Conservation (phyloP, 2,797 vertebrate species). For the Ispidina lecontei region DNA sequence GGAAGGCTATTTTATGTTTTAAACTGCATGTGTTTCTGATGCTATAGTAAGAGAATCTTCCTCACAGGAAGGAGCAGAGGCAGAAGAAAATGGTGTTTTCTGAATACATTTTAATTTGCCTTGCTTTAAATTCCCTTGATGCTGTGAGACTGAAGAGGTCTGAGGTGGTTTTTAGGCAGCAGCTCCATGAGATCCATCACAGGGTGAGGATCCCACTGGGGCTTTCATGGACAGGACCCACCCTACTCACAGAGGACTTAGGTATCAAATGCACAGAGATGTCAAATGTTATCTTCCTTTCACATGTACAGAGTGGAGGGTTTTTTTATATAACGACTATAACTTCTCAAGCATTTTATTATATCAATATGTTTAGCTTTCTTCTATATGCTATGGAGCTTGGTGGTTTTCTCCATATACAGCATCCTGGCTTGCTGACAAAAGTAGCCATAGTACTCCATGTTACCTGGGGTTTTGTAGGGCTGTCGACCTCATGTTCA, state of each 20-base stretch:
- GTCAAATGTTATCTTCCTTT: neutral
- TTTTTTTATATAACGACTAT: too few species aligned
- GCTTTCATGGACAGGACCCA: neutral
- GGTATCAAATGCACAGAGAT: neutral
- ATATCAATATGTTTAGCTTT: neutral
- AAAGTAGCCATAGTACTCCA: neutral
- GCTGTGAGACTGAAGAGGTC: neutral
- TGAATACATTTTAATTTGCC: neutral
- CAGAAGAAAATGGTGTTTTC: neutral
- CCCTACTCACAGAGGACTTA: neutral
- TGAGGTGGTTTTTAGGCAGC: neutral
- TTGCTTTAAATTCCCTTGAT: neutral
- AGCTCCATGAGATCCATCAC: neutral
- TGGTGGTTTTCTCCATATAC: neutral
- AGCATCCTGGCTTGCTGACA: neutral
- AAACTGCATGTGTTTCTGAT: neutral
- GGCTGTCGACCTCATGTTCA: neutral
- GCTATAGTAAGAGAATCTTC: neutral
- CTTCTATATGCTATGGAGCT: neutral
- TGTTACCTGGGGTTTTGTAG: neutral
- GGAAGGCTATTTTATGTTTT: neutral
- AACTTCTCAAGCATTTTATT: neutral
- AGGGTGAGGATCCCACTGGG: rapidly evolving
- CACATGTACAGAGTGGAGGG: neutral
- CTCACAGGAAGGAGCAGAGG: neutral